Evolutionary conservation across 2,888 invertebrate species (phyloP).

Genomic region (Drosophila limbata): DNA sequence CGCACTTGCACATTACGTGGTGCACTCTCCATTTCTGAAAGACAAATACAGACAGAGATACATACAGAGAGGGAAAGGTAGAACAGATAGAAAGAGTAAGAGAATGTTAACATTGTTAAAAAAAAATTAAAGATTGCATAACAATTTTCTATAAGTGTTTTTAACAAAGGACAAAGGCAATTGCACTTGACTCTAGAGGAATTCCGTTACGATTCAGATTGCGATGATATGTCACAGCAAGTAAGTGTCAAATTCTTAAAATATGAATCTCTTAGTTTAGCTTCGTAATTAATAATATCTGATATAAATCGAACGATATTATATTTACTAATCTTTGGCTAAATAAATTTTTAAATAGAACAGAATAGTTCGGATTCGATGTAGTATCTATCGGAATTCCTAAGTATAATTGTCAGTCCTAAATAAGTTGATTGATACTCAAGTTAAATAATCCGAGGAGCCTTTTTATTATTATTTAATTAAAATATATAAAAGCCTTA

Average conservation of each 20-base stretch:
- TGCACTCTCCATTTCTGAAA: slow-evolving; percentile 96
- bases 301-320: too few species aligned
- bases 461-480: too few species aligned
- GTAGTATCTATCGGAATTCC: too few species aligned
- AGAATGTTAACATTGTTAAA: slow-evolving; percentile 33
- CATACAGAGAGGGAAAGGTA: neutral
- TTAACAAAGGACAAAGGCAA: slow-evolving; percentile 1
- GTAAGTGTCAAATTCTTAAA: neutral
- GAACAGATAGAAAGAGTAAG: neutral
- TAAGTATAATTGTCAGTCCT: too few species aligned
- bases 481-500: too few species aligned
- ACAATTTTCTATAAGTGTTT: slow-evolving; percentile 2
- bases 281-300: too few species aligned
- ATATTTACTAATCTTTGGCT: too few species aligned
- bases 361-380: too few species aligned
- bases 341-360: too few species aligned
- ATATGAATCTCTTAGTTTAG: neutral
- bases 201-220: too few species aligned
- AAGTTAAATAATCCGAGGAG: neutral
- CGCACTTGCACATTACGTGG: slow-evolving; percentile 97
- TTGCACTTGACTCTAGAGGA: neutral
- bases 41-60: slow-evolving; percentile 1
- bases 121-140: slow-evolving; percentile 1
- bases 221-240: neutral
- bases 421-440: neutral